Conservation (phyloP, 2,797 vertebrate genomes). For the Carduelis carduelis region DNA sequence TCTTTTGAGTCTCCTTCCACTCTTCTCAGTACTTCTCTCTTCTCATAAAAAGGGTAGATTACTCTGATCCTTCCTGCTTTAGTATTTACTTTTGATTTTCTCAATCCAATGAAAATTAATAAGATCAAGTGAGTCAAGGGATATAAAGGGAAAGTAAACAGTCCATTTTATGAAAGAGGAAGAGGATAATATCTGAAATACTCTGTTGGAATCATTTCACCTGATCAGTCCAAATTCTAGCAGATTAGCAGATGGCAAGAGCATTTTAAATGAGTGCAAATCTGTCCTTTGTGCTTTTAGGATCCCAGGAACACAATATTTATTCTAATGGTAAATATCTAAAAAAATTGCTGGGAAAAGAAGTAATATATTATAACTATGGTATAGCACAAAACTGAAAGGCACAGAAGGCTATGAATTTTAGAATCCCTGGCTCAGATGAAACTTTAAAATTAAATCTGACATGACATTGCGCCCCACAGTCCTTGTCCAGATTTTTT, state of each 20-base stretch:
- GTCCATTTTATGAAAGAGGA: background rate
- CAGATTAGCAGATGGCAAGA: background rate
- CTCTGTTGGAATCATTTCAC: background rate
- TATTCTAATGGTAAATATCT: background rate
- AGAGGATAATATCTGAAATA: background rate
- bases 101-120: background rate
- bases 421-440: background rate
- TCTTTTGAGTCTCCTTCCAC: background rate
- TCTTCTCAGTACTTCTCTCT: background rate
- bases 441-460: background rate
- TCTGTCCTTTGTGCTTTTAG: background rate
- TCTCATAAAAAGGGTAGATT: background rate
- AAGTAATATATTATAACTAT: background rate
- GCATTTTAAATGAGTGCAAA: background rate
- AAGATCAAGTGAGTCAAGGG: background rate
- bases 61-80: background rate
- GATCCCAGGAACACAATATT: background rate
- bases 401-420: background rate
- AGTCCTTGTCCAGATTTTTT: background rate
- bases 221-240: background rate
- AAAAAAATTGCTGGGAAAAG: background rate
- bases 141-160: background rate
- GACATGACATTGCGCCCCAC: rapidly evolving
- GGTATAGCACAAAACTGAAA: background rate
- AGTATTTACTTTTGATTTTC: constrained; percentile 1